phyloP scores from a whole-genome alignment of 2,888 invertebrate species.

The Agonum fuliginosum region DNA sequence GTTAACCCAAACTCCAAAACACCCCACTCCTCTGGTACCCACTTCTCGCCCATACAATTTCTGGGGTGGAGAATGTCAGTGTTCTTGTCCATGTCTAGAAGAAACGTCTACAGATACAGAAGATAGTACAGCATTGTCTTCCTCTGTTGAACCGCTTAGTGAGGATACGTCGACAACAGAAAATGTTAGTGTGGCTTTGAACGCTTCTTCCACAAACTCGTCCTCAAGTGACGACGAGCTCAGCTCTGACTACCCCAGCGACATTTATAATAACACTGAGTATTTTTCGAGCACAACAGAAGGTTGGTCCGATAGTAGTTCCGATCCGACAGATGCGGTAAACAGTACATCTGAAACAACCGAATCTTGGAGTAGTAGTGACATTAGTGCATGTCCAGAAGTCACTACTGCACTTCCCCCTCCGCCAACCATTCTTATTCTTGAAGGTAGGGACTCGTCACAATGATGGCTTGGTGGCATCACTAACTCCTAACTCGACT shows the following conservation, averaged over 20 bases:
- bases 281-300: slow-evolving; percentile 61
- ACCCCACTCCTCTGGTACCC: slow-evolving; percentile 64
- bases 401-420: slow-evolving; percentile 75
- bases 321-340: slow-evolving; percentile 53
- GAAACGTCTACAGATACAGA: slow-evolving; percentile 65
- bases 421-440: slow-evolving; percentile 85
- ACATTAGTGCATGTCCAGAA: slow-evolving; percentile 69
- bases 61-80: slow-evolving; percentile 83
- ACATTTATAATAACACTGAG: slow-evolving; percentile 62
- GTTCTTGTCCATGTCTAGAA: slow-evolving; percentile 83
- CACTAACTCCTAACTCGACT: slow-evolving; percentile 60
- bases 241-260: slow-evolving; percentile 62
- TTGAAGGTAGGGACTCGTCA: slow-evolving; percentile 82
- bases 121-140: slow-evolving; percentile 60
- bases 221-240: slow-evolving; percentile 64
- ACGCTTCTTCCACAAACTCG: slow-evolving; percentile 57
- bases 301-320: slow-evolving; percentile 54
- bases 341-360: slow-evolving; percentile 63
- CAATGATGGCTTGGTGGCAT: slow-evolving; percentile 63
- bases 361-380: slow-evolving; percentile 63
- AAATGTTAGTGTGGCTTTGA: slow-evolving; percentile 60
- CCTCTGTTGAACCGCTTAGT: slow-evolving; percentile 45
- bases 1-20: slow-evolving; percentile 57
- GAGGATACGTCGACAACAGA: slow-evolving; percentile 64
- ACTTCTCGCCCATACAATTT: slow-evolving; percentile 68